Base-by-base conservation (phyloP, 2,113 vertebrate genomes). In the Vidua chalybeata region DNA sequence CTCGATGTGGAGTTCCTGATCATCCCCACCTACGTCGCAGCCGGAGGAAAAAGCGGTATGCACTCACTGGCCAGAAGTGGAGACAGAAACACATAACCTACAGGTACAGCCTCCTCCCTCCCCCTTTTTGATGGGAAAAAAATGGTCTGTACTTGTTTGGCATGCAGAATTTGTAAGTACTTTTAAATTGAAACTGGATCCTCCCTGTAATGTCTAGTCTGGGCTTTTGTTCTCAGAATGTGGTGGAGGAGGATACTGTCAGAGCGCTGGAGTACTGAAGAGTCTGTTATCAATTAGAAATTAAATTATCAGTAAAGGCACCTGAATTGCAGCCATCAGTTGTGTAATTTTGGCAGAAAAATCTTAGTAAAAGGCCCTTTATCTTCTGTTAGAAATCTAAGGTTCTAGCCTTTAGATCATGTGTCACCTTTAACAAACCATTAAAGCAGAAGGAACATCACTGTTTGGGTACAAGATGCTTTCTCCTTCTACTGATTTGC, bases 41-140 rank as follows among this genome's bases (percentile, higher is more conserved):
- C 81, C 98, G 98, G 93, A 98, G 99, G 97, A 99, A 99, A 90
- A 99, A 99, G 95, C 99, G 99, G 45, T 99, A 99, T n/a, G 99
- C 99, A 2, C 98, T 99, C 89, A 99, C 99, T 7, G 99, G 99
- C 24, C 99, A 99, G 93, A 99, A 99, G 73, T 99, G 99, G 99
- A 98, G 99, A 37, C 99, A 99, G 87, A 99, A 99, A 77, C 99
- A 98, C 95, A 99, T 99, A 95, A 99, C 99, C 35, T 99, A 99
- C 98, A 99, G 99, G 99, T 99, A 97, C 48, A 67, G 46, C 9
- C n/a, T 39, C 12, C 16, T 83, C 41, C 41, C 15, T 41, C 12
- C 7, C 30, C 24, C 27, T 71, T 76, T 54, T 22, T 30, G 3
- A 30, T 63, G 49, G 27, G 21, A 11, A 26, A 71, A 72, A 78